Conservation (phyloP, 2,888 invertebrate genomes). For the Lochmaea capreae region DNA sequence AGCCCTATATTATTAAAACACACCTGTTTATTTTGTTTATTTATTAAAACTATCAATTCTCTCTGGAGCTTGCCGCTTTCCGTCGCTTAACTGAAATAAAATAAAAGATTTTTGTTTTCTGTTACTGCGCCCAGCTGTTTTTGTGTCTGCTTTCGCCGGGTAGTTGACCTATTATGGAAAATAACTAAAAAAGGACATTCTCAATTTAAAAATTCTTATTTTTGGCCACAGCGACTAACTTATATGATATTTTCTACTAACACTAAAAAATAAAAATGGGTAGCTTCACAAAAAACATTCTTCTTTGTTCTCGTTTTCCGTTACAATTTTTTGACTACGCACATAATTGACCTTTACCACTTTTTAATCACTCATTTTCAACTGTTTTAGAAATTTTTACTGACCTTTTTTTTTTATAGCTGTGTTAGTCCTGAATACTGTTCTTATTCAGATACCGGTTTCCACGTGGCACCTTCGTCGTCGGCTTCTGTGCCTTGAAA, state of each 20-base stretch:
- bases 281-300: slow-evolving; percentile 1
- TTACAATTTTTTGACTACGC: background rate
- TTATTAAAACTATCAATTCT: slow-evolving; percentile 8
- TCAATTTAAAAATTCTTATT: background rate
- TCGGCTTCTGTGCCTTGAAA: background rate
- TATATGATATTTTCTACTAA: slow-evolving; percentile 1
- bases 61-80: background rate
- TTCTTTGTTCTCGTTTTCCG: slow-evolving; percentile 4
- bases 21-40: background rate
- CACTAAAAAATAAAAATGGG: slow-evolving; percentile 2
- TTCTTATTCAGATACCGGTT: slow-evolving; percentile 3
- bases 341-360: background rate
- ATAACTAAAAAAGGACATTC: background rate
- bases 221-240: slow-evolving; percentile 8
- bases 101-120: background rate
- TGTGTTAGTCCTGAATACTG: background rate
- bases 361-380: background rate
- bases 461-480: background rate
- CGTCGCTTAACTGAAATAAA: background rate
- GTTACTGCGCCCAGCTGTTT: background rate
- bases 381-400: background rate
- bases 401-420: slow-evolving; percentile 4
- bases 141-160: background rate
- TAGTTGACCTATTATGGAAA: background rate
- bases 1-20: background rate